Evolutionary conservation across 2,888 invertebrate genomes (phyloP).

Genomic region (Timandra comae): DNA sequence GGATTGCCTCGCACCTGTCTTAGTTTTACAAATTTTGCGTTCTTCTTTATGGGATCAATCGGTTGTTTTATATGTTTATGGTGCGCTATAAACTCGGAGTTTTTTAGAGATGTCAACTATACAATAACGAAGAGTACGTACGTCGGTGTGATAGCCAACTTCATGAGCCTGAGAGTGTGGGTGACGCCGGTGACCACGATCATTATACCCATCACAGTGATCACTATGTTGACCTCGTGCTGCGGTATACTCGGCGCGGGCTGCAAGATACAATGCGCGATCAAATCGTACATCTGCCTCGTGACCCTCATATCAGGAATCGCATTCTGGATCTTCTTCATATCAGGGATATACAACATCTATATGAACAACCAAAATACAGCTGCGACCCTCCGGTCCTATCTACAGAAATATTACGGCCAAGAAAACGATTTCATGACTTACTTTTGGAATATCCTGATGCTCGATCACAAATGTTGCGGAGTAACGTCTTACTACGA

Average conservation of each 20-base stretch:
- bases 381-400: constrained; percentile 30
- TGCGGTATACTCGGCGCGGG: constrained; percentile 63
- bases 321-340: constrained; percentile 53
- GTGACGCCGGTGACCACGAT: constrained; percentile 49
- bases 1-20: constrained; percentile 61
- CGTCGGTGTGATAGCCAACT: constrained; percentile 43
- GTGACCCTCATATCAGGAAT: constrained; percentile 38
- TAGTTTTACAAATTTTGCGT: constrained; percentile 56
- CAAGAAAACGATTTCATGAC: constrained; percentile 54
- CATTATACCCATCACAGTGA: constrained; percentile 39
- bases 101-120: constrained; percentile 60
- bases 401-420: constrained; percentile 46
- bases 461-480: constrained; percentile 59
- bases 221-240: constrained; percentile 55
- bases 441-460: constrained; percentile 48
- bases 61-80: constrained; percentile 49
- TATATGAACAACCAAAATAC: constrained; percentile 47
- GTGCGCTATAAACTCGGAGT: constrained; percentile 55
- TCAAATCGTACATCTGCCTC: constrained; percentile 57
- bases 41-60: constrained; percentile 43
- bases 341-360: constrained; percentile 54
- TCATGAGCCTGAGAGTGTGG: constrained; percentile 55
- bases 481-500: constrained; percentile 48
- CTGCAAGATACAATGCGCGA: constrained; percentile 55
- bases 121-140: constrained; percentile 51